A percentile compares a stretch with the other conserved stretches of the same genome.
Evolutionary conservation across 30 jellyfish, hydroid and myxozoan genomes (phyloP).

Genomic region (Cassiopea andromeda): DNA sequence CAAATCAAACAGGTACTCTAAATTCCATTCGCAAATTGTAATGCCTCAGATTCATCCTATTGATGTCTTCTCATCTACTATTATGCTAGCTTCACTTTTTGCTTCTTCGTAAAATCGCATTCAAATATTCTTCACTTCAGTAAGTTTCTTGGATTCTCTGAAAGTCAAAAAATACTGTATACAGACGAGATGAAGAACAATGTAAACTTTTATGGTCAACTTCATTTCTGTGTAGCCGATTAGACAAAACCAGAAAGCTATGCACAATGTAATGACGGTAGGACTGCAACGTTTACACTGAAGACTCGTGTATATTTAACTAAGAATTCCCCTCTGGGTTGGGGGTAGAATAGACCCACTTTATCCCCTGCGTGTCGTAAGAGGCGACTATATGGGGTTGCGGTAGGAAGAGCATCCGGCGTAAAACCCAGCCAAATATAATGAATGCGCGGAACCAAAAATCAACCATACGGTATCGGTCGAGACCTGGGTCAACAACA

Average conservation of each 20-base stretch:
- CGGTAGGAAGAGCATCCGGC: not conserved
- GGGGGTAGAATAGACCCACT: not conserved
- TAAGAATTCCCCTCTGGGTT: not conserved
- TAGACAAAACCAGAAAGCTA: too few relatives aligned
- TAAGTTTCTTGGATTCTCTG: too few relatives aligned
- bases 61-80: not conserved
- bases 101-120: not conserved
- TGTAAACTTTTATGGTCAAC: too few relatives aligned
- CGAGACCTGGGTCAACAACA: not conserved
- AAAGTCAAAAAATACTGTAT: too few relatives aligned
- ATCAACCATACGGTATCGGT: not conserved
- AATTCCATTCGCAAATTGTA: not conserved
- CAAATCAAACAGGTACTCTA: constrained; percentile 31
- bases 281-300: too few relatives aligned
- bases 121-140: too few relatives aligned
- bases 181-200: too few relatives aligned
- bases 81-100: constrained; percentile 24
- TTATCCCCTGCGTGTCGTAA: not conserved
- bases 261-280: too few relatives aligned
- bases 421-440: not conserved
- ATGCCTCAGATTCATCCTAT: not conserved
- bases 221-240: too few relatives aligned
- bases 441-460: not conserved
- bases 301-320: too few relatives aligned
- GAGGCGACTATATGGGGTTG: not conserved